A percentile compares a stretch with the other conserved stretches of the same genome.
These are phyloP conservation scores for Sericinus montela DNA, from an alignment of 2,888 invertebrate genomes.

Conservation along the genomic window DNA sequence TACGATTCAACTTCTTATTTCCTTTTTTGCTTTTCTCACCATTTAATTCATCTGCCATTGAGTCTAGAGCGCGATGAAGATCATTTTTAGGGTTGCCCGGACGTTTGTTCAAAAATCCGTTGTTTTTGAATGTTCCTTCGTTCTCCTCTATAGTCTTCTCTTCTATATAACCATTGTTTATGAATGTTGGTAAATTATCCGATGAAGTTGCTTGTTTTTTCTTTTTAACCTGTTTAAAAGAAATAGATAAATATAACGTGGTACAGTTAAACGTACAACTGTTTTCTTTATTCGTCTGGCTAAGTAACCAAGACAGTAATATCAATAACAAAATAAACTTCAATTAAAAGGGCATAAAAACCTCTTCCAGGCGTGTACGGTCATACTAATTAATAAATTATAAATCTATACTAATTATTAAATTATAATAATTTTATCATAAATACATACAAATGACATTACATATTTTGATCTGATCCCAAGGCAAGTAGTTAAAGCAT, in stretches of 20 bases:
- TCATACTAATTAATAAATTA: too few species aligned
- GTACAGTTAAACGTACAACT: too few species aligned
- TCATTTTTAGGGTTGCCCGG: slow-evolving; percentile 54
- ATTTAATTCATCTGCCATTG: slow-evolving; percentile 53
- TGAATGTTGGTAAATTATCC: slow-evolving; percentile 39
- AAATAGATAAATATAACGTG: not conserved
- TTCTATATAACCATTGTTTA: slow-evolving; percentile 46
- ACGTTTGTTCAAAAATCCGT: slow-evolving; percentile 55
- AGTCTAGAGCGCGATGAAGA: slow-evolving; percentile 53
- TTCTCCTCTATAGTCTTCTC: slow-evolving; percentile 26
- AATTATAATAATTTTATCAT: too few species aligned
- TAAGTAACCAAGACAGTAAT: too few species aligned
- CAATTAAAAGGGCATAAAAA: too few species aligned
- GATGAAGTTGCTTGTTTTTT: slow-evolving; percentile 29
- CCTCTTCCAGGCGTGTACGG: too few species aligned
- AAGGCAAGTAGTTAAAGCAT: too few species aligned
- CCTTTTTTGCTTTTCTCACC: slow-evolving; percentile 20
- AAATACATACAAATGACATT: too few species aligned
- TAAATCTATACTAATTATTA: too few species aligned
- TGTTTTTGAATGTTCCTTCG: slow-evolving; percentile 33
- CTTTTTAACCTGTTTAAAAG: slow-evolving; percentile 39
- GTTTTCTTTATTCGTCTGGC: too few species aligned
- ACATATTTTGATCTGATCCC: too few species aligned
- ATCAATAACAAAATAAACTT: too few species aligned
- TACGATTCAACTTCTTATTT: not conserved